Evolutionary conservation across 2,797 vertebrate species (phyloP).

Genomic region (Lophius americanus): DNA sequence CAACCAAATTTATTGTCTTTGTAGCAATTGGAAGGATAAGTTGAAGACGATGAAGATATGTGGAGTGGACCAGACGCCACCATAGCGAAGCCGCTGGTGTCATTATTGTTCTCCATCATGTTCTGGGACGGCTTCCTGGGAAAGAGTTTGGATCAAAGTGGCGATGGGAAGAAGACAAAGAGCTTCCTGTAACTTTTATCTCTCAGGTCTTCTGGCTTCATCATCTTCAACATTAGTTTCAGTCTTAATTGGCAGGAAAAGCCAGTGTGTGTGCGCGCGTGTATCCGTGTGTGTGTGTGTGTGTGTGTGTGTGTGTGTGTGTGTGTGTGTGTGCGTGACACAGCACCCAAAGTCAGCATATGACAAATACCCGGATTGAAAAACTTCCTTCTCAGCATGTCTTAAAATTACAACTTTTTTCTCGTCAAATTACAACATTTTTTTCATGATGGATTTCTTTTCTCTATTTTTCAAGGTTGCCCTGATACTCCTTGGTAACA

Average conservation of each 20-base stretch:
- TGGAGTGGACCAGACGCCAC: slow-evolving; percentile 29
- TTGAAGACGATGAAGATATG: slow-evolving; percentile 7
- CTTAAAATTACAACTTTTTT: no score
- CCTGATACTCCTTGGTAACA: no score
- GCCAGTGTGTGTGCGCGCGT: slow-evolving; percentile 12
- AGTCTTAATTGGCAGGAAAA: slow-evolving; percentile 27
- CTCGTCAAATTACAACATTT: no score
- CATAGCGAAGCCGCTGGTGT: slow-evolving; percentile 29
- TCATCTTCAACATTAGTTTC: slow-evolving; percentile 11
- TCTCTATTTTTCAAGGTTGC: no score
- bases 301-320: no score
- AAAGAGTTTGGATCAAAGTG: slow-evolving; percentile 50
- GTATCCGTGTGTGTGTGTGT: no score
- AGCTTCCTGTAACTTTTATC: slow-evolving; percentile 41
- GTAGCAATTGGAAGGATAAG: background rate
- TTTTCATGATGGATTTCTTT: no score
- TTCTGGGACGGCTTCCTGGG: slow-evolving; percentile 26
- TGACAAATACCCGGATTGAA: no score
- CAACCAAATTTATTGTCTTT: no score
- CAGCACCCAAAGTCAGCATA: no score
- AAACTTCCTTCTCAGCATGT: no score
- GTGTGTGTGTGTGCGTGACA: no score
- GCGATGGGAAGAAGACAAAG: slow-evolving; percentile 20
- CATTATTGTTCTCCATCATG: slow-evolving; percentile 59
- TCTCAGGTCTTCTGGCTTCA: slow-evolving; percentile 34